Evolutionary conservation across 1,140 invertebrate genomes (phyloP).

Genomic region (Mya arenaria): DNA sequence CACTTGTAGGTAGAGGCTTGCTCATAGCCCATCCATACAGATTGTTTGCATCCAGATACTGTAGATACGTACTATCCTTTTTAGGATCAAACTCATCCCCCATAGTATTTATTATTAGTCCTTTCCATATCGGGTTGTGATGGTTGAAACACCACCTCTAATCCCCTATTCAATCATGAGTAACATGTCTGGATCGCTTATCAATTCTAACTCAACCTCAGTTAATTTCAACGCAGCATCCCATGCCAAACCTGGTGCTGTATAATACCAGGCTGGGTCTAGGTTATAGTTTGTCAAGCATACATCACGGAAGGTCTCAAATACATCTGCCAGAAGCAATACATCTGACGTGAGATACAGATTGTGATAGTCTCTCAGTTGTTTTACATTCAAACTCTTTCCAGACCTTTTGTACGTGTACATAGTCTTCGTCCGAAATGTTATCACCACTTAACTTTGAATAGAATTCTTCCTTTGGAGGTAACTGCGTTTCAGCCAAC

Average conservation of each 20-base stretch:
- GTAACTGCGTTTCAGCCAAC: background rate
- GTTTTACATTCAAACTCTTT: conserved; percentile 71
- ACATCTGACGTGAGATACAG: conserved; percentile 75
- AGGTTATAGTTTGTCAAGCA: conserved; percentile 62
- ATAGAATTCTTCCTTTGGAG: conserved; percentile 6
- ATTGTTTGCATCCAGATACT: conserved; percentile 59
- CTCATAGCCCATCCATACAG: conserved; percentile 43
- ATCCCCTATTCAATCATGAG: conserved; percentile 66
- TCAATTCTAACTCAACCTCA: conserved; percentile 63
- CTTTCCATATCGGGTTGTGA: conserved; percentile 59
- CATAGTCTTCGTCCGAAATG: conserved; percentile 59
- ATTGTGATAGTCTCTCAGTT: conserved; percentile 77
- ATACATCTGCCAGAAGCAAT: conserved; percentile 65
- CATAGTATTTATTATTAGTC: conserved; percentile 69
- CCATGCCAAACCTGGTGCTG: conserved; percentile 65
- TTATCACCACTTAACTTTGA: background rate
- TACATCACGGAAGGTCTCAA: conserved; percentile 68
- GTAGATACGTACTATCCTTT: conserved; percentile 53
- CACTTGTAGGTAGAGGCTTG: conserved; percentile 31
- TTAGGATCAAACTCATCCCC: conserved; percentile 49
- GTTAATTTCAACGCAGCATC: conserved; percentile 65
- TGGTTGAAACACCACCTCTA: conserved; percentile 60
- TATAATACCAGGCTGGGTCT: conserved; percentile 64
- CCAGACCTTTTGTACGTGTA: conserved; percentile 67
- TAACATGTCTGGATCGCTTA: conserved; percentile 66